Evolutionary conservation across 2,797 vertebrate genomes (phyloP).

Genomic region (Saxicola maurus): DNA sequence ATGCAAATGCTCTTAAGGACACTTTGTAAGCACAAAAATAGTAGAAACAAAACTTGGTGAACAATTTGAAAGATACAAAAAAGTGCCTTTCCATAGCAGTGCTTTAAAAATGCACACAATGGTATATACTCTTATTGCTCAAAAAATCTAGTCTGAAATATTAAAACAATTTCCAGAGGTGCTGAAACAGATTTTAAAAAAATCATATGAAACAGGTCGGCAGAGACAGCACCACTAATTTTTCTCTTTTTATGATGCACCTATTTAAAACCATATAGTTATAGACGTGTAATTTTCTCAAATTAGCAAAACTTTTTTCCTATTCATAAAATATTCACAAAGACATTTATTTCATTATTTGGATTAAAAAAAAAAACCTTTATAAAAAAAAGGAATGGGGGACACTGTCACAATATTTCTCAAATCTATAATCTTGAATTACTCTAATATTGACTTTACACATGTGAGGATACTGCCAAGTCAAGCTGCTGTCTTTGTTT

Average conservation of each 20-base stretch:
- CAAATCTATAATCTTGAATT: background rate
- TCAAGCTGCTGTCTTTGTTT: background rate
- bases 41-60: constrained; percentile 50
- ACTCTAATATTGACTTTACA: background rate
- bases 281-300: background rate
- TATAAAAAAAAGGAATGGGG: background rate
- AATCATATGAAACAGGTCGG: constrained; percentile 25
- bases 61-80: constrained; percentile 55
- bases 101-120: constrained; percentile 65
- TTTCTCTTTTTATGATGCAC: background rate
- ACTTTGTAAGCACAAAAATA: constrained; percentile 63
- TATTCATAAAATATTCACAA: constrained; percentile 45
- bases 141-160: constrained; percentile 47
- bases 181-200: constrained; percentile 1
- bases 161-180: constrained; percentile 33
- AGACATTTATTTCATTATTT: background rate
- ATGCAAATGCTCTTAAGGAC: constrained; percentile 60
- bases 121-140: constrained; percentile 61
- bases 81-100: constrained; percentile 59
- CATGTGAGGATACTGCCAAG: background rate
- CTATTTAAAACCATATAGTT: background rate
- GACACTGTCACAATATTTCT: background rate
- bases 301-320: background rate
- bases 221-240: constrained; percentile 45
- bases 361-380: background rate